These are phyloP conservation scores for Polymixis lichenea DNA, from an alignment of 2,888 invertebrate genomes.

Conservation along the genomic window DNA sequence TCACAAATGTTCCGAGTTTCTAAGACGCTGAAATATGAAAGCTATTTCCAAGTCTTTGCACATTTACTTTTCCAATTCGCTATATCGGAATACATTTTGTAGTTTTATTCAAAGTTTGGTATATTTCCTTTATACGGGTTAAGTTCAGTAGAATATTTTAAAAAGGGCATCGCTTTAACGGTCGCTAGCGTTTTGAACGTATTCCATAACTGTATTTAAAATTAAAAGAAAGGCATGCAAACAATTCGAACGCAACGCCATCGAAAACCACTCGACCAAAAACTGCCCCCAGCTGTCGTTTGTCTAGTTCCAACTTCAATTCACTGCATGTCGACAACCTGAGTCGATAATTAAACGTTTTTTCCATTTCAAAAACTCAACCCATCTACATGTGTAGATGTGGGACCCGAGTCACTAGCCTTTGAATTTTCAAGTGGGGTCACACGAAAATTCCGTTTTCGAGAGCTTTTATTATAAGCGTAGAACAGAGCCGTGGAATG, in stretches of 20 bases:
- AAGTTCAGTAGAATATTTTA: slow-evolving; percentile 3
- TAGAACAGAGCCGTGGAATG: slow-evolving; percentile 4
- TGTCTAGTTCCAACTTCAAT: slow-evolving; percentile 12
- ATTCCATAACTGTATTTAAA: slow-evolving; percentile 14
- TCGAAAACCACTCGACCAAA: slow-evolving; percentile 27
- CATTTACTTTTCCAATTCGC: background rate
- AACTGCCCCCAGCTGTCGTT: slow-evolving; percentile 15
- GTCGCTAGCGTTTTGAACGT: slow-evolving; percentile 4
- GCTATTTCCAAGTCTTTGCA: slow-evolving; percentile 26
- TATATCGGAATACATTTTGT: slow-evolving; percentile 19
- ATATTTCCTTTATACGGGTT: background rate
- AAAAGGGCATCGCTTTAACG: background rate
- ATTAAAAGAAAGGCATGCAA: slow-evolving; percentile 28
- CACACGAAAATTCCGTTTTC: slow-evolving; percentile 10
- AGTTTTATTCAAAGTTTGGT: slow-evolving; percentile 14
- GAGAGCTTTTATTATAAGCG: slow-evolving; percentile 10
- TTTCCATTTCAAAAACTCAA: background rate
- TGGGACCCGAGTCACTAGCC: background rate
- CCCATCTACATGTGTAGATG: slow-evolving; percentile 1
- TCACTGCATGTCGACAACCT: background rate
- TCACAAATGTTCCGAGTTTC: slow-evolving; percentile 17
- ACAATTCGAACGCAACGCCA: slow-evolving; percentile 20
- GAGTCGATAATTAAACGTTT: slow-evolving; percentile 33
- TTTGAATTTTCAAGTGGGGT: slow-evolving; percentile 38
- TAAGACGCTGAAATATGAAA: slow-evolving; percentile 31